Evolutionary conservation across 1,140 invertebrate species (phyloP).

Genomic region (Neodiprion virginianus): DNA sequence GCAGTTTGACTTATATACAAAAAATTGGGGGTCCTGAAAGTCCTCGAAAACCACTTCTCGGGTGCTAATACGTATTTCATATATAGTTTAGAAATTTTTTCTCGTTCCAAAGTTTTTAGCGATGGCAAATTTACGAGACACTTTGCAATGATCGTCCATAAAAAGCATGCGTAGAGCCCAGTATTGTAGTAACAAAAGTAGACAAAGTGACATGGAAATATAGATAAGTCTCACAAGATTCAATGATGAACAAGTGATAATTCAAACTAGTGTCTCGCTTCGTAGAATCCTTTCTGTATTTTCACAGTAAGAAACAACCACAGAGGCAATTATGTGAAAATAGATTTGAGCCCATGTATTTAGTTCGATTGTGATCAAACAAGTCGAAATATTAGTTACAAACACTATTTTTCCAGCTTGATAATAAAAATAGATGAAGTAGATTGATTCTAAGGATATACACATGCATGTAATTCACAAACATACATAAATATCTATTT

Average conservation of each 20-base stretch:
- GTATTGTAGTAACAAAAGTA: too few species aligned
- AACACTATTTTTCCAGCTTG: neutral
- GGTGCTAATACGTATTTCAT: too few species aligned
- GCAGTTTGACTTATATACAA: too few species aligned
- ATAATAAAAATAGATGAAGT: constrained; percentile 9
- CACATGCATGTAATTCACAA: neutral
- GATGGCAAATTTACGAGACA: too few species aligned
- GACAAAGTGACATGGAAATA: too few species aligned
- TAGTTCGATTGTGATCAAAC: neutral
- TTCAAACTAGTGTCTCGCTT: neutral
- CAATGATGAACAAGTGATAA: neutral
- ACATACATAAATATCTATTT: constrained; percentile 1
- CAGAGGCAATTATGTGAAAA: neutral
- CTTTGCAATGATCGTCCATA: too few species aligned
- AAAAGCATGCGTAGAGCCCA: too few species aligned
- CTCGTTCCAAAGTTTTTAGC: too few species aligned
- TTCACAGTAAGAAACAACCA: neutral
- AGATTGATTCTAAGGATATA: neutral
- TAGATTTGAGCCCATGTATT: neutral
- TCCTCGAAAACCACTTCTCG: too few species aligned
- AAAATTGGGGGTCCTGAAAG: too few species aligned
- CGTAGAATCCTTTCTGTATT: neutral
- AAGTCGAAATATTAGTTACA: neutral
- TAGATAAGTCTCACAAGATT: too few species aligned
- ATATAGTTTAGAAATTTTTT: too few species aligned